A percentile compares a stretch with the other conserved stretches of the same genome.
These are phyloP conservation scores for Pyxicephalus adspersus DNA, from an alignment of 2,113 vertebrate species.

Conservation along the genomic window DNA sequence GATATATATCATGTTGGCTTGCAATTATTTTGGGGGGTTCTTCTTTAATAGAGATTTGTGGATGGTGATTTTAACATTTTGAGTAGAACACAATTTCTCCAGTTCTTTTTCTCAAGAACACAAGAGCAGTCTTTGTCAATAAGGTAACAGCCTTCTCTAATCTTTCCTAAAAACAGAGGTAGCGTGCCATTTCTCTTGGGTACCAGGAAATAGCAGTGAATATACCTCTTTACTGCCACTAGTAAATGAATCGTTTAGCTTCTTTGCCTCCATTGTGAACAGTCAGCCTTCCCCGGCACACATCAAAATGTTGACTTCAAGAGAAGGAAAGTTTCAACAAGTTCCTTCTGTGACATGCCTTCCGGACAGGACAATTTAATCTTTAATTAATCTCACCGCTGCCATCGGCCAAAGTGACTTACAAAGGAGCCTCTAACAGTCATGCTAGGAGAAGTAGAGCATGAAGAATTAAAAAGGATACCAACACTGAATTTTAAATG, in stretches of 20 bases:
- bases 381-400: conserved; percentile 45
- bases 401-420: conserved; percentile 26
- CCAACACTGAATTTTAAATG: conserved; percentile 5
- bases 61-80: not conserved
- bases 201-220: conserved; percentile 20
- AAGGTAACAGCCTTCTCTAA: conserved; percentile 26
- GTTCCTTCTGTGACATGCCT: conserved; percentile 43
- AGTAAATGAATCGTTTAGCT: conserved; percentile 10
- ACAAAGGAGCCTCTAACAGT: conserved; percentile 31
- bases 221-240: conserved; percentile 22
- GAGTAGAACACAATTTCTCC: not conserved
- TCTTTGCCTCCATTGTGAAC: conserved; percentile 36
- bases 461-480: conserved; percentile 16
- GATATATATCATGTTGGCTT: too few species aligned
- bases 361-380: conserved; percentile 46
- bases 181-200: conserved; percentile 13
- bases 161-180: conserved; percentile 27
- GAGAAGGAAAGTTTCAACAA: conserved; percentile 46
- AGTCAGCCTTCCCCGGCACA: conserved; percentile 18
- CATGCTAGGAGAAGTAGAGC: conserved; percentile 8
- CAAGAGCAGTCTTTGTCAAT: conserved; percentile 17
- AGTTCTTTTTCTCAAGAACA: not conserved
- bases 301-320: conserved; percentile 40
- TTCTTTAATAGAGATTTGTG: not conserved
- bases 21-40: too few species aligned